Conservation (phyloP, 2,888 invertebrate genomes). For the Elegia similella region DNA sequence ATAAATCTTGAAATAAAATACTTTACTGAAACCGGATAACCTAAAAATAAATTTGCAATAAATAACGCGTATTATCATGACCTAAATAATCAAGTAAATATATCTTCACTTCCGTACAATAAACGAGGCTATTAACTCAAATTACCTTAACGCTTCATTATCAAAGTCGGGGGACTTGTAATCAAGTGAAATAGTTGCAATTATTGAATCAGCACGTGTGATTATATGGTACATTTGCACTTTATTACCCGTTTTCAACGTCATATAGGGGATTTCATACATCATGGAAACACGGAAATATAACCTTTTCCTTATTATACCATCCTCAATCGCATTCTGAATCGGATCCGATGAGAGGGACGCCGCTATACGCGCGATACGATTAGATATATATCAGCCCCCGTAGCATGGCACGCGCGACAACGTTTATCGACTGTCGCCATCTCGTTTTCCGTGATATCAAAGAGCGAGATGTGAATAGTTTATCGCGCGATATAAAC, state of each 20-base stretch:
- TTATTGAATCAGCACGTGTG: constrained; percentile 7
- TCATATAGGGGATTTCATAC: constrained; percentile 8
- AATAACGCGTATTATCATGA: neutral
- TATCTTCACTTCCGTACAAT: neutral
- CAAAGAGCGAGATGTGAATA: too few relatives aligned
- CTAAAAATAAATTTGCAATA: neutral
- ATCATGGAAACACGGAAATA: neutral
- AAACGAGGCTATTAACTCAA: neutral
- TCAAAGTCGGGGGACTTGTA: constrained; percentile 24
- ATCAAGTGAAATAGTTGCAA: constrained; percentile 5
- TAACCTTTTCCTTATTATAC: too few relatives aligned
- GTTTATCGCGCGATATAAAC: too few relatives aligned
- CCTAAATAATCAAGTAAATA: neutral
- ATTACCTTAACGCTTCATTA: constrained; percentile 7
- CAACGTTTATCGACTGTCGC: too few relatives aligned
- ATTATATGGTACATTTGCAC: constrained; percentile 16
- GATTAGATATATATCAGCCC: too few relatives aligned
- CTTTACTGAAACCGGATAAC: neutral
- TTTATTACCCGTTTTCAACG: constrained; percentile 12
- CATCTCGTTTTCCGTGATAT: too few relatives aligned
- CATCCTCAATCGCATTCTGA: too few relatives aligned
- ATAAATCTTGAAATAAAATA: neutral
- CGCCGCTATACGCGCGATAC: too few relatives aligned
- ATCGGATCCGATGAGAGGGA: too few relatives aligned
- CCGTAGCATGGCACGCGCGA: too few relatives aligned